Base-by-base conservation (phyloP, 2,113 vertebrate species). In the Menidia beryllina region DNA sequence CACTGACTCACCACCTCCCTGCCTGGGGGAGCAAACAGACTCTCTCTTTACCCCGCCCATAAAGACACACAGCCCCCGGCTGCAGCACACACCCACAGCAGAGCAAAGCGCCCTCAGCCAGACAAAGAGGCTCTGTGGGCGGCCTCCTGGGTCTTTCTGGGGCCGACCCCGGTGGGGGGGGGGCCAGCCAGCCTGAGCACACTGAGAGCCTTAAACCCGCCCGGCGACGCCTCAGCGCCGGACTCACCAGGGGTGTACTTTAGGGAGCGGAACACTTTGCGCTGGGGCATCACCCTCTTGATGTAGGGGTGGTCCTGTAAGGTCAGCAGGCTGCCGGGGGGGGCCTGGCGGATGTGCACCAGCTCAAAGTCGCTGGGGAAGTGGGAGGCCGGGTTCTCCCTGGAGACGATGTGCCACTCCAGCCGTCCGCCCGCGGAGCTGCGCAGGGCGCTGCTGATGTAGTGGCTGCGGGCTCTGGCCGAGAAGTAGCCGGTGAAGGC, bases 331-430 rank as follows among this genome's bases (percentile, higher is more conserved):
- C 94, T 95, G 27, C 89, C 88, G 24, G 82, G 93, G 62, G 96
- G 94, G 0, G 94, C 95, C 67, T 96, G 95, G 0, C 94, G 93
- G 69, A 99, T 96, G 89, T 97, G 95, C 82, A 99, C 94, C 76
- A 99, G 94, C 87, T 99, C 98, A 63, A 99, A 99, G 89, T 99
- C 98, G 3, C 97, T 99, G 3, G 98, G 98, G 56, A 96, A 99
- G 91, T 98, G 95, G 1, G 96, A 97, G 69, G 97, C 98, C 0
- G 98, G 96, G 88, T 99, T 99, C 88, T 98, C 94, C 56, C 98
- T 93, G 52, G 95, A 96, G 67, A 99, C 91, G 43, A 99, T 96
- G 90, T 93, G 95, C 98, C 98, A 99, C 70, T 96, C 95, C 82
- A 95, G 91, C 0, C 91, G 86, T n/a, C 90, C 91, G 5, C 93